Base-by-base conservation (phyloP, 2,797 vertebrate genomes). In the Siniperca scherzeri region DNA sequence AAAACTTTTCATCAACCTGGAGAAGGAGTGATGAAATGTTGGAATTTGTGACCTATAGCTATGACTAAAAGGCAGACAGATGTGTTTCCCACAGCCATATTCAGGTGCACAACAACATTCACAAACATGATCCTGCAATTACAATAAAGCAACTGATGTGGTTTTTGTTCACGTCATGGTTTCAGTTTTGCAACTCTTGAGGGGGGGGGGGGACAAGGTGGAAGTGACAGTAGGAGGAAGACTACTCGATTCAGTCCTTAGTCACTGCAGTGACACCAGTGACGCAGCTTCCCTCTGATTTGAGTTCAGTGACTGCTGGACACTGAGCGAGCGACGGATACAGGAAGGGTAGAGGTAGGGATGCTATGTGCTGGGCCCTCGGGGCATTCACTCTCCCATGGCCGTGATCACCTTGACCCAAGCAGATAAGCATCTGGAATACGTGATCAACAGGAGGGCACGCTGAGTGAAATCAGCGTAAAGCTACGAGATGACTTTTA, bases 301-400 rank as follows among this genome's bases (percentile, higher is more conserved):
- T 40, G 70, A 71, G 74, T 61, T 74, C 33, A 69, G 56, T 14
- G 22, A 14, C 56, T 46, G 56, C 66, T 74, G 72, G 77, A 80
- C 56, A 19, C 61, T n/a, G 42, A 56, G 33, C 42, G 84, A 66
- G 83, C 81, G 70, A 27, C 85, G 89, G 93, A 93, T 94, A 95
- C 93, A 93, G 94, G 93, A 94, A 93, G 81, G 52, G 74, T 2
- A 66, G 85, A 85, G 89, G 93, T 92, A 92, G 85, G 13, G 76
- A 52, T 71, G 91, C 83, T 91, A 90, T 89, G 90, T 61, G 80
- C 84, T 3, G 68, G 22, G 67, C 80, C 84, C 83, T 80, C 50
- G 74, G 87, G 85, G 82, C 91, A 84, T 82, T 88, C 90, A 89
- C 90, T 93, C 90, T 93, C 88, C 87, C 92, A 89, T 91, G 85